Evolutionary conservation across 2,888 invertebrate species (phyloP), one percentile per base, ranked within the genome.

Genomic region (Teleiodes luculella): DNA sequence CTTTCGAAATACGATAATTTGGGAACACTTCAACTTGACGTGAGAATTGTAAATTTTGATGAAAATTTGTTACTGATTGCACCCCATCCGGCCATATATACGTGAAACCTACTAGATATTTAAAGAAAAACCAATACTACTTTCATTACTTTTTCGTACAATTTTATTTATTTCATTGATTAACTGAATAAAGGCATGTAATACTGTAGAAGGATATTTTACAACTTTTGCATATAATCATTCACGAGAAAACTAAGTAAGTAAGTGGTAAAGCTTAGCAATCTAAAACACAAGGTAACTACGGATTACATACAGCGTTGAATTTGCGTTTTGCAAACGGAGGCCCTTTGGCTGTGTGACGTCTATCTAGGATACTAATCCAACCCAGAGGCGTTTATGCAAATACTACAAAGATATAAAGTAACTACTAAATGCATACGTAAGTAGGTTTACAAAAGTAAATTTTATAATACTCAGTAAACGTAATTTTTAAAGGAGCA

Each of bases 1-100:
- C 66, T 65, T 72, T 64, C 66, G 76, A 77, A 76, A 80, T 72
- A 70, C 76, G 78, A 81, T 82, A 78, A 81, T 83, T 81, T 81
- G 74, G 69, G 70, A 67, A 75, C 72, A 75, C 75, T 78, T 72
- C 65, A 56, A 33, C 61, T 57, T 68, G 72, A 77, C 70, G 75
- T 76, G 75, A 70, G 71, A 74, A 72, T 67, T 66, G 69, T 64
- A 64, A 63, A 66, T 67, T 70, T 56, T 58, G 41, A 52, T n/a
- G 11, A 8, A 43, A 10, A 11, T 43, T 43, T 43, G 13, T 4
- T 6, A 3, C 6, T 3, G 6, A 24, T 24, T 24, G 24, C 24
- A n/a, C n/a, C n/a, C n/a, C n/a, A n/a, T n/a, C n/a, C n/a, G n/a
- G n/a, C n/a, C n/a, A n/a, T n/a, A n/a, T n/a, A n/a, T n/a, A n/a